Evolutionary conservation across 2,888 invertebrate species (phyloP).

Genomic region (Minunthozetes semirufus): DNA sequence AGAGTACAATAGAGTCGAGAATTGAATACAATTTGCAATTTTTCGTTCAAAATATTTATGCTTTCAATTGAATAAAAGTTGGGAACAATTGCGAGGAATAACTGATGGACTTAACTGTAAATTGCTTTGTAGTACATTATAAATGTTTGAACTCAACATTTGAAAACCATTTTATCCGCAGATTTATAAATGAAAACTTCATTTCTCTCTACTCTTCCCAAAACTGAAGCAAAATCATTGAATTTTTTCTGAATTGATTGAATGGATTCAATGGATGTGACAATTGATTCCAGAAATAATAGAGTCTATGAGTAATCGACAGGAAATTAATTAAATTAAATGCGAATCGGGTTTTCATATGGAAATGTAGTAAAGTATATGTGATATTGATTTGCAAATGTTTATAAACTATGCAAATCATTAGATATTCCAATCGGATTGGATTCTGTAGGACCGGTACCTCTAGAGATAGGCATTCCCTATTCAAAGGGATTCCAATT

Average conservation of each 20-base stretch:
- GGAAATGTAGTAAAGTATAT: background rate
- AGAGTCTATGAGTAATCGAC: background rate
- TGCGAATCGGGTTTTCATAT: background rate
- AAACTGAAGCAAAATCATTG: too few relatives aligned
- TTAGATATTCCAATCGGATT: background rate
- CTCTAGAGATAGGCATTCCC: background rate
- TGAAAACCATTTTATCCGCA: too few relatives aligned
- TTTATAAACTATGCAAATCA: background rate
- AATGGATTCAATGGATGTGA: too few relatives aligned
- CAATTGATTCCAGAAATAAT: background rate
- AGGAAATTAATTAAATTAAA: conserved; percentile 9
- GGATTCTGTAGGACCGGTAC: background rate
- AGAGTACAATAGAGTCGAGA: conserved; percentile 1
- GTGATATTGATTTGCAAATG: background rate
- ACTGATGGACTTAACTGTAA: background rate
- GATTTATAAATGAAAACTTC: too few relatives aligned
- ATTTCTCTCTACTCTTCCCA: too few relatives aligned
- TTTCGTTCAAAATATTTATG: background rate
- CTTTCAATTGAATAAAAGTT: background rate
- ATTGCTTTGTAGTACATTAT: background rate
- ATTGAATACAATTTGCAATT: conserved; percentile 11
- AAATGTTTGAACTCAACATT: too few relatives aligned
- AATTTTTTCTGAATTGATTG: too few relatives aligned
- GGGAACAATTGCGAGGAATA: background rate
- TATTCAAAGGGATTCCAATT: background rate